Base-by-base conservation (phyloP, 2,888 invertebrate species). In the Scaptomyza cyrtandrae region DNA sequence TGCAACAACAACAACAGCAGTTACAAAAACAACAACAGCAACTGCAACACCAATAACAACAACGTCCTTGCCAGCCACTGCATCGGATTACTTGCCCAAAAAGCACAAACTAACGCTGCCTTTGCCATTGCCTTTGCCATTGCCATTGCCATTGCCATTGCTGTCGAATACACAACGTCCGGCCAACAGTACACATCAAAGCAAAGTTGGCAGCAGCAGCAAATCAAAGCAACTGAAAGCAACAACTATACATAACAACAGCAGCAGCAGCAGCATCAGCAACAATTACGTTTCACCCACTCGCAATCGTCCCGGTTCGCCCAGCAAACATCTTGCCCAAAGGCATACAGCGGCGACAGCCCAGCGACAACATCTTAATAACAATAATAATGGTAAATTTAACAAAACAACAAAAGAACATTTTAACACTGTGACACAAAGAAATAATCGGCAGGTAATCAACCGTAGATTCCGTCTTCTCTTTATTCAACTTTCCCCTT, bases 261-360 rank as follows among this genome's bases (percentile, higher is more conserved):
- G 19, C 49, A 43, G 11, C 56, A 60, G 19, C 49, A 43, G 13
- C 56, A 60, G 29, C 49, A n/a, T n/a, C n/a, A 39, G 13, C 56
- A 65, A 39, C 63, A 59, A 29, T 35, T 45, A 49, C 43, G 53
- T 49, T 10, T 86, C 86, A 1, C 80, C 80, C 35, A 80, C 80
- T 6, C 68, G 78, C 10, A 31, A 43, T 44, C 14, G 83, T 1
- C 63, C 83, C 0, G 70, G 56, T 4, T 83, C 83, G 2, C 83
- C 83, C 37, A 75, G 62, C 68, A 83, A 83, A 48, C 83, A 83
- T 64, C 50, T 83, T 13, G 83, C 83, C 3, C 88, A 88, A 11
- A 55, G 83, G 13, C 83, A 83, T 37, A 83, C 83, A n/a, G 88
- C 83, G 1, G 81, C 83, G 29, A 83, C 83, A 16, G 88, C 83